Evolutionary conservation across 1,140 invertebrate genomes (phyloP), one percentile per base, ranked within the genome.

Genomic region (Drosophila ficusphila): DNA sequence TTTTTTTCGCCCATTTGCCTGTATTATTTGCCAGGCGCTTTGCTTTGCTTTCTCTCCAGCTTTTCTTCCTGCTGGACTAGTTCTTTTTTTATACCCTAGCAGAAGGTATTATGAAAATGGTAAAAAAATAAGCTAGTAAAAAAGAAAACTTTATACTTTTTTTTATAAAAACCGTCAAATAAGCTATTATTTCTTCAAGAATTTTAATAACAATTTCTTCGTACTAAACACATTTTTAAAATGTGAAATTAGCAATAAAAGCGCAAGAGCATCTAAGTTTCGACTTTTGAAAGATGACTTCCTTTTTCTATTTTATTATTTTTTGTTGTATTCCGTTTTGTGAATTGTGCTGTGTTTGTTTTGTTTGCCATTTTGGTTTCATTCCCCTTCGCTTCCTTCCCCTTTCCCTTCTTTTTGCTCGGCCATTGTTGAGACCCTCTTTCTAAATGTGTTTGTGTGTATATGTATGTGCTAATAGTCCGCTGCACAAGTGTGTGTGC

Each of bases 351-450:
- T 74, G 49, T 79, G 62, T 58, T 72, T 61, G 65, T 69, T 81
- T 82, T 82, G 73, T 83, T 83, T 82, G 69, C 60, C 61, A 82
- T 82, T 86, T 86, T 67, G 64, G 54, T 81, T 77, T 74, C 82
- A 74, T 88, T 78, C 88, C 52, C 70, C 54, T 77, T 56, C 60
- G 64, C 19, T 68, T 76, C 54, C 48, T 75, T 88, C 48, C 77
- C 73, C 61, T 68, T 86, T 47, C 71, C 76, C 60, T 70, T 69
- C 12, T 36, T 29, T 56, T 56, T 51, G 31, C 56, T 62, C 60
- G 61, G 74, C 57, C 73, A 68, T 49, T 62, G 68, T 62, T 76
- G 60, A 34, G 41, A 36, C 48, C 53, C 39, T 57, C 9, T 39
- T 0, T 31, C 19, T 4, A 11, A 18, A 19, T 42, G 5, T n/a